Conservation (phyloP, 2,888 invertebrate species). For the Lypha dubia region DNA sequence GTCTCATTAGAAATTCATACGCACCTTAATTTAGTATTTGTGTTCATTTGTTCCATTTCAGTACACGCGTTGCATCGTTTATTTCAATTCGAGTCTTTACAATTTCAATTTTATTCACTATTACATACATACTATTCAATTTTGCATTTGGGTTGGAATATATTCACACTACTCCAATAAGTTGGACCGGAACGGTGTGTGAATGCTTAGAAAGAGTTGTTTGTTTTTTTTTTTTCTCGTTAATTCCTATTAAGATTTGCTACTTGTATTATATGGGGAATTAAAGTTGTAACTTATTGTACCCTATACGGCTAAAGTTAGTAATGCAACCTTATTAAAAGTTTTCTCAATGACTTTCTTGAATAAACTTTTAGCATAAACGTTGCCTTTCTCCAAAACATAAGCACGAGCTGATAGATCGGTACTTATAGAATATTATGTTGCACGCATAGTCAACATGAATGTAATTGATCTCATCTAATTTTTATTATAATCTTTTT, state of each 20-base stretch:
- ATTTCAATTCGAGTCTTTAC: slow-evolving; percentile 21
- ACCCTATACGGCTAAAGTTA: not conserved
- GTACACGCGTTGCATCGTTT: slow-evolving; percentile 57
- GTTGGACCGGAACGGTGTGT: not conserved
- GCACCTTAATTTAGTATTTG: slow-evolving; percentile 77
- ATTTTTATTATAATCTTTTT: not conserved
- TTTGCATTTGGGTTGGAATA: slow-evolving; percentile 30
- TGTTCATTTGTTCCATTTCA: slow-evolving; percentile 70
- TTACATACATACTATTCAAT: not conserved
- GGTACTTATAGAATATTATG: not conserved
- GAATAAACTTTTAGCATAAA: too few relatives aligned
- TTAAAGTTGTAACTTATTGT: not conserved
- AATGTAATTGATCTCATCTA: not conserved
- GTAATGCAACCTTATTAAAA: too few relatives aligned
- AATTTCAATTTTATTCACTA: slow-evolving; percentile 10
- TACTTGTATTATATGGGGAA: slow-evolving; percentile 26
- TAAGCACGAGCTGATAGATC: not conserved
- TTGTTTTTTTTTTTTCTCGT: not conserved
- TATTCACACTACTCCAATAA: slow-evolving; percentile 16
- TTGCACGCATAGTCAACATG: not conserved
- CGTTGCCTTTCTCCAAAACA: not conserved
- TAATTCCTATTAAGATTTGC: slow-evolving; percentile 40
- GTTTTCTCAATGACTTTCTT: not conserved
- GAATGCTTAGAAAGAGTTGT: not conserved
- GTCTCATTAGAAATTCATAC: slow-evolving; percentile 81